Evolutionary conservation across 2,113 vertebrate species (phyloP).

Genomic region (Myrmecobius fasciatus): DNA sequence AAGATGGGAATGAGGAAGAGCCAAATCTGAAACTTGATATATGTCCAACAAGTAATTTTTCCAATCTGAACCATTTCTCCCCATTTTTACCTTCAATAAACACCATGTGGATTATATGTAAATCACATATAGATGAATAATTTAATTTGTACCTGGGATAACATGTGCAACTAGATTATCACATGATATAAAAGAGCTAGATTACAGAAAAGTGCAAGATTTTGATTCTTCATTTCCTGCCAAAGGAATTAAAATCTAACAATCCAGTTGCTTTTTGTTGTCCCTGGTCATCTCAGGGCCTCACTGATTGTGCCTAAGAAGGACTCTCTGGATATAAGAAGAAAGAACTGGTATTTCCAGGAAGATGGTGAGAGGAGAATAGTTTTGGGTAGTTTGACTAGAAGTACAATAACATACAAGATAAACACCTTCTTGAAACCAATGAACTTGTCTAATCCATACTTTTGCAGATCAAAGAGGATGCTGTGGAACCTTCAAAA

Average conservation of each 20-base stretch:
- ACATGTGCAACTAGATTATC: background rate
- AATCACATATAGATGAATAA: background rate
- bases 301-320: background rate
- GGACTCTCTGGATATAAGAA: background rate
- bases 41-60: background rate
- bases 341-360: background rate
- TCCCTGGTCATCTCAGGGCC: background rate
- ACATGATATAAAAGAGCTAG: background rate
- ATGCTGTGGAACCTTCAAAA: background rate
- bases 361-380: background rate
- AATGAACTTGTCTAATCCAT: background rate
- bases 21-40: background rate
- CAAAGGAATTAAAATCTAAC: background rate
- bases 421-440: background rate
- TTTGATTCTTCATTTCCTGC: background rate
- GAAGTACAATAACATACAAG: accelerated
- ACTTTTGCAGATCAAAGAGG: slow-evolving; percentile 55
- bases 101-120: background rate
- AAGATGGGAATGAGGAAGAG: background rate
- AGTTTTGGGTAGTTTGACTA: accelerated
- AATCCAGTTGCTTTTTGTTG: accelerated
- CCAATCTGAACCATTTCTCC: background rate
- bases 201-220: background rate
- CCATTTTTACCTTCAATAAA: background rate
- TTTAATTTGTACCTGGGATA: background rate